These are phyloP conservation scores for Epiblema foenella DNA, from an alignment of 2,888 invertebrate species.

Conservation along the genomic window DNA sequence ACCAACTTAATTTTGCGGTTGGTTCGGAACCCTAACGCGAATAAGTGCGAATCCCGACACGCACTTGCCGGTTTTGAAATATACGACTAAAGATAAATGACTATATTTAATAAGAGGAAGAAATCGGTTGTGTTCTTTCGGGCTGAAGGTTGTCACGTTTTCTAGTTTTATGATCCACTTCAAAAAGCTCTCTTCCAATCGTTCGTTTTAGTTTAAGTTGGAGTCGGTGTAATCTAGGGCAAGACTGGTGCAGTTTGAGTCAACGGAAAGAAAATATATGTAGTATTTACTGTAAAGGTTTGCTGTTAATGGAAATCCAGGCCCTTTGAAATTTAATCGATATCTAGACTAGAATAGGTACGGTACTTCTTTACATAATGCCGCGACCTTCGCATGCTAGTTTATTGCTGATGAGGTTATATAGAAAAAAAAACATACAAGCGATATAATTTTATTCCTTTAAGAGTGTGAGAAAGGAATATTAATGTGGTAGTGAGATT, in stretches of 20 bases:
- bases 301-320: not conserved
- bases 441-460: too few relatives aligned
- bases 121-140: not conserved
- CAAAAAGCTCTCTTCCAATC: not conserved
- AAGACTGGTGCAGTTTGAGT: slow-evolving; percentile 20
- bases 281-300: not conserved
- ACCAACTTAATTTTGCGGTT: too few relatives aligned
- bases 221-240: slow-evolving; percentile 3
- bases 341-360: slow-evolving; percentile 22
- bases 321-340: not conserved
- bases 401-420: not conserved
- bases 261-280: not conserved
- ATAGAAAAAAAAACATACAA: not conserved
- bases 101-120: not conserved
- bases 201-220: not conserved
- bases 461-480: too few relatives aligned
- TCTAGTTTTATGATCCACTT: slow-evolving; percentile 5
- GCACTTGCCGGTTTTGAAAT: slow-evolving; percentile 7
- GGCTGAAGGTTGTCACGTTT: not conserved
- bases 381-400: slow-evolving; percentile 1
- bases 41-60: too few relatives aligned
- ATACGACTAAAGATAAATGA: not conserved
- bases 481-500: too few relatives aligned
- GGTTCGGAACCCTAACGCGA: too few relatives aligned
- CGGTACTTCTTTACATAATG: slow-evolving; percentile 2